Conservation (phyloP, 1,140 invertebrate genomes). For the Thaumetopoea pityocampa region DNA sequence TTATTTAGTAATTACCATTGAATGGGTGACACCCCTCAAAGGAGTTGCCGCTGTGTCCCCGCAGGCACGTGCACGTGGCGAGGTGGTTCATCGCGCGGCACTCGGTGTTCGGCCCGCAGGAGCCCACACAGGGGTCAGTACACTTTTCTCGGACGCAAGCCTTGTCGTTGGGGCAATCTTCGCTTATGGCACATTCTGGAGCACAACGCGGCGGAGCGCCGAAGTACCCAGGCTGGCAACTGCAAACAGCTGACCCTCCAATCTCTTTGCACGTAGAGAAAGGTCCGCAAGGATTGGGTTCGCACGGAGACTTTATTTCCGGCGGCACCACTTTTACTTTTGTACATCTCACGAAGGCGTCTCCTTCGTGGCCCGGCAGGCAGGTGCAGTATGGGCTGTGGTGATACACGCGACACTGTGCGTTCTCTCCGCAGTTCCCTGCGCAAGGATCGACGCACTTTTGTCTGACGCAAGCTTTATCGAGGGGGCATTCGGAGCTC, state of each 20-base stretch:
- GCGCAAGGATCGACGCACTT: slow-evolving; percentile 83
- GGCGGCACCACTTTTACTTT: slow-evolving; percentile 59
- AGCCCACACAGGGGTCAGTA: slow-evolving; percentile 81
- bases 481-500: slow-evolving; percentile 81
- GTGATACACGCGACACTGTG: slow-evolving; percentile 81
- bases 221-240: slow-evolving; percentile 78
- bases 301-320: slow-evolving; percentile 73
- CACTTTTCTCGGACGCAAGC: slow-evolving; percentile 83
- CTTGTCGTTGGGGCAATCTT: slow-evolving; percentile 79
- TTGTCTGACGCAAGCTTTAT: slow-evolving; percentile 79
- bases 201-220: slow-evolving; percentile 79
- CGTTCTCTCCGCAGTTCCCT: slow-evolving; percentile 84
- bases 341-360: slow-evolving; percentile 78
- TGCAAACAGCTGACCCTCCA: slow-evolving; percentile 77
- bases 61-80: slow-evolving; percentile 79
- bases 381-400: slow-evolving; percentile 83
- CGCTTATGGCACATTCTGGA: slow-evolving; percentile 82
- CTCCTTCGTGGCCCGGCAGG: slow-evolving; percentile 77
- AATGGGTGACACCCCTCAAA: slow-evolving; percentile 78
- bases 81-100: slow-evolving; percentile 80
- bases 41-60: slow-evolving; percentile 81
- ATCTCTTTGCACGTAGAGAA: slow-evolving; percentile 78
- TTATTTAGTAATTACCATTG: slow-evolving; percentile 77
- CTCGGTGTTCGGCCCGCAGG: slow-evolving; percentile 79
- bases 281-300: slow-evolving; percentile 80